Base-by-base conservation (phyloP, 2,797 vertebrate species). In the Cynopterus sphinx region DNA sequence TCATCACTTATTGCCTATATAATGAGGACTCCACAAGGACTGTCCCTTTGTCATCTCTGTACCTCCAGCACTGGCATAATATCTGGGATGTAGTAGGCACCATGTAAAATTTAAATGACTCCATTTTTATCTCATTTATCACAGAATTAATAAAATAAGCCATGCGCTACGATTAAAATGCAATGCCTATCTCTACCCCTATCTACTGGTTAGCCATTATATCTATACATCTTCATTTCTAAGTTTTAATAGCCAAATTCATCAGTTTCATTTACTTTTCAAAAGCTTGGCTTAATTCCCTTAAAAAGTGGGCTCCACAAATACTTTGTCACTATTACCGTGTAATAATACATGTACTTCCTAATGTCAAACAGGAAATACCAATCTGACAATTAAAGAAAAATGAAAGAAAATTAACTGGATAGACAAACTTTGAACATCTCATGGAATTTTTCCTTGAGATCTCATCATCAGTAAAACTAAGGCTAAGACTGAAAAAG, bases 201-300 rank as follows among this genome's bases (percentile, higher is more conserved):
- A 36, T 28, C 46, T 15, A 74, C 49, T 41, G 24, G 7, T 19
- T 39, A 88, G 17, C 53, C 26, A 70, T 28, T 39, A 13, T 22
- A 55, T 3, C 28, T 46, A n/a, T 70, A n/a, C 9, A 83, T 74
- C 78, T 67, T 91, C 43, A 86, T 51, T 28, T 81, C 26, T 71
- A 81, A 68, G 22, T 75, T 82, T 87, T 33, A 92, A 85, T 21
- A 84, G 28, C 16, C 46, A 88, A 90, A 90, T 95, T 86, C 46
- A 87, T 84, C 78, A 83, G 63, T 49, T 53, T 81, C 77, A 81
- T 31, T 65, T 89, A 75, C 24, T 86, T 96, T 88, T 77, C 41
- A 41, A 95, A 94, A 91, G 43, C 10, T 94, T 46, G 51, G 9
- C 49, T 63, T 74, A 79, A 90, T 82, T 91, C 49, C 5, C 26